A percentile compares a stretch with the other conserved stretches of the same genome.
Conservation (phyloP, 2,888 invertebrate genomes). For the Xanthia icteritia region DNA sequence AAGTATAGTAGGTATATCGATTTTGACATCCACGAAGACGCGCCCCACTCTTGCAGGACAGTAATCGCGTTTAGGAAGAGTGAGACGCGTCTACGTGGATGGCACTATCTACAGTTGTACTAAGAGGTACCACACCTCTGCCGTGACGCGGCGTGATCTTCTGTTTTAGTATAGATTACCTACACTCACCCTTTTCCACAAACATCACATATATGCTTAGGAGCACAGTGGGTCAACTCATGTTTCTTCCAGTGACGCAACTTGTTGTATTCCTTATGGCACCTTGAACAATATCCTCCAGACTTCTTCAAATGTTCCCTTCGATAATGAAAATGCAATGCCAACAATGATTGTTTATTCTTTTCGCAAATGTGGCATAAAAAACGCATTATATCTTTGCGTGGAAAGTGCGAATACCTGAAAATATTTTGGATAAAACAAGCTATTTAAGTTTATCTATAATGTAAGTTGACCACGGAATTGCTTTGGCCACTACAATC, state of each 20-base stretch:
- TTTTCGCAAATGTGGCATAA: slow-evolving; percentile 74
- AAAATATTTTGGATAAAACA: slow-evolving; percentile 30
- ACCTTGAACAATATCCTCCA: slow-evolving; percentile 76
- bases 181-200: slow-evolving; percentile 76
- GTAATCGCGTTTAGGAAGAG: too few relatives aligned
- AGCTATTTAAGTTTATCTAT: not conserved
- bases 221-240: slow-evolving; percentile 65
- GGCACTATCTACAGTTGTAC: not conserved
- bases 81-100: too few relatives aligned
- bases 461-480: not conserved
- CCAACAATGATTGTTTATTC: slow-evolving; percentile 40
- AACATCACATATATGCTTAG: slow-evolving; percentile 73
- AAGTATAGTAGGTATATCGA: too few relatives aligned
- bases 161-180: not conserved
- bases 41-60: too few relatives aligned
- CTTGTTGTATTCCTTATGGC: slow-evolving; percentile 68
- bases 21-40: too few relatives aligned
- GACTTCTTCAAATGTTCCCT: slow-evolving; percentile 73
- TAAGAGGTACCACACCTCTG: not conserved
- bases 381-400: slow-evolving; percentile 39
- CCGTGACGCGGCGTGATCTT: not conserved
- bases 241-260: slow-evolving; percentile 73
- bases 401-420: slow-evolving; percentile 71
- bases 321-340: slow-evolving; percentile 80
- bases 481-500: not conserved